These are phyloP conservation scores for Archocentrus centrarchus DNA, from an alignment of 2,113 vertebrate species.

Conservation along the genomic window DNA sequence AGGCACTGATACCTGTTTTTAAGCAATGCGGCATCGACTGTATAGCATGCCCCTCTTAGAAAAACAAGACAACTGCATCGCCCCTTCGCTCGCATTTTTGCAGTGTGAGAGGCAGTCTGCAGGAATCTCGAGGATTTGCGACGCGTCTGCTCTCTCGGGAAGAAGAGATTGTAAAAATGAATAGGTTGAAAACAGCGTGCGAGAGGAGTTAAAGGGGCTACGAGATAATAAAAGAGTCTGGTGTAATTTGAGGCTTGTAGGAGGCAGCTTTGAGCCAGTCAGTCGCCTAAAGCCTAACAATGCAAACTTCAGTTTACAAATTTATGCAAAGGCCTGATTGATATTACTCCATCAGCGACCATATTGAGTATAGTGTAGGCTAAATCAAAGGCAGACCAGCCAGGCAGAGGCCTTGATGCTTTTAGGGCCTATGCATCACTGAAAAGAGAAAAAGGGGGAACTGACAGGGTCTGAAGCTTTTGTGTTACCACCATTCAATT, in stretches of 20 bases:
- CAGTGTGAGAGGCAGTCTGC: slow-evolving; percentile 67
- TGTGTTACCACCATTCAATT: slow-evolving; percentile 77
- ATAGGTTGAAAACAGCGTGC: slow-evolving; percentile 83
- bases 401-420: slow-evolving; percentile 71
- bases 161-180: slow-evolving; percentile 81
- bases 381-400: slow-evolving; percentile 57
- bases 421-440: slow-evolving; percentile 70
- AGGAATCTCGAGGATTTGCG: slow-evolving; percentile 82
- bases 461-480: slow-evolving; percentile 74
- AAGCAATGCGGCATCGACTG: slow-evolving; percentile 47
- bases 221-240: slow-evolving; percentile 80
- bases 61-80: slow-evolving; percentile 50
- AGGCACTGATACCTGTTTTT: slow-evolving; percentile 67
- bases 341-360: slow-evolving; percentile 65
- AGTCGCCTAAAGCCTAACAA: slow-evolving; percentile 59
- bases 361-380: slow-evolving; percentile 42
- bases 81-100: slow-evolving; percentile 59
- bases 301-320: slow-evolving; percentile 68
- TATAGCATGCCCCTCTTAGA: slow-evolving; percentile 25
- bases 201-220: slow-evolving; percentile 78
- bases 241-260: slow-evolving; percentile 75
- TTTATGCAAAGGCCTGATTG: slow-evolving; percentile 70
- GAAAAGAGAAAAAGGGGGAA: slow-evolving; percentile 49
- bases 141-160: slow-evolving; percentile 81
- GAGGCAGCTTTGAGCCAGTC: slow-evolving; percentile 65